These are phyloP conservation scores for Thalassoma bifasciatum DNA, from an alignment of 2,113 vertebrate genomes.

Conservation along the genomic window DNA sequence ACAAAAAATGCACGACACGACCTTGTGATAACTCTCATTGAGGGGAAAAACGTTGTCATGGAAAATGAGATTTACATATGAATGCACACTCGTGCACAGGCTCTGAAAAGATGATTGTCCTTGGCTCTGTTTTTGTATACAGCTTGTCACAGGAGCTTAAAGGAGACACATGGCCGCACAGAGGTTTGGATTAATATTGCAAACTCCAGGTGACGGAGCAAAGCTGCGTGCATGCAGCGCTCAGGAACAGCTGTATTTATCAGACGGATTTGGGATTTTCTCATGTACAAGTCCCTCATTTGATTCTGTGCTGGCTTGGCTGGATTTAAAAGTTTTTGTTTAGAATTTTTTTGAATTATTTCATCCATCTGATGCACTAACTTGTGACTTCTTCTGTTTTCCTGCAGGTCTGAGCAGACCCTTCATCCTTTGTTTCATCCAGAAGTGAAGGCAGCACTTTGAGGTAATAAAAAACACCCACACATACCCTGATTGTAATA, in stretches of 20 bases:
- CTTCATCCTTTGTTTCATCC: constrained; percentile 17
- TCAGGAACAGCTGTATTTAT: background rate
- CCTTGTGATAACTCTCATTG: background rate
- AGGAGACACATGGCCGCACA: background rate
- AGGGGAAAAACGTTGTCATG: background rate
- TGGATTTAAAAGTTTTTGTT: too few species aligned
- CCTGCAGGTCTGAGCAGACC: constrained; percentile 47
- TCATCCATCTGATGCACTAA: background rate
- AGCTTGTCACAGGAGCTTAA: constrained; percentile 5
- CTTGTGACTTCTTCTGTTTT: background rate
- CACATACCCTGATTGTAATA: too few species aligned
- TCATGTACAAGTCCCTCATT: background rate
- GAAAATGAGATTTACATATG: background rate
- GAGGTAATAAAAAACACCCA: constrained; percentile 28
- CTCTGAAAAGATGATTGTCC: constrained; percentile 9
- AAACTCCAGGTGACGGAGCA: constrained; percentile 33
- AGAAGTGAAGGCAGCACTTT: constrained; percentile 38
- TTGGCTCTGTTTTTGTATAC: constrained; percentile 16
- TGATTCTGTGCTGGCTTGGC: too few species aligned
- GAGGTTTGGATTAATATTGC: constrained; percentile 35
- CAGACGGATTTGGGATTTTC: background rate
- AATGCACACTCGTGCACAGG: background rate
- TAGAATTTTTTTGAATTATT: too few species aligned
- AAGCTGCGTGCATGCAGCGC: constrained; percentile 1
- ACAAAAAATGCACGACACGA: background rate